Conservation (phyloP, 2,797 vertebrate species). For the Bovichtus variegatus region DNA sequence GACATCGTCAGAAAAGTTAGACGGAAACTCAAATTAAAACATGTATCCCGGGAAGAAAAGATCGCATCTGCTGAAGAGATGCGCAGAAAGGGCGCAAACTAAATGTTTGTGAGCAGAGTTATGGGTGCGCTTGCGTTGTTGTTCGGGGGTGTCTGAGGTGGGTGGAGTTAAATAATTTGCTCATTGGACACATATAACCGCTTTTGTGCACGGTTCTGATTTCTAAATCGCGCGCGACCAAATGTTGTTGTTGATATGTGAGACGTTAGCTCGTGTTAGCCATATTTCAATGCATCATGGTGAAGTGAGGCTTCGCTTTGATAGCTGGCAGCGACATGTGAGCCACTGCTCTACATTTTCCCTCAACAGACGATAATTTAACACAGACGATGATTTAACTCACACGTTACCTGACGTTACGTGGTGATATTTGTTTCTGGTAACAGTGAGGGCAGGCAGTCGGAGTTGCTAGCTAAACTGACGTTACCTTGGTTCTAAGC, state of each 20-base stretch:
- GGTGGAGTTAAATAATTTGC: not conserved
- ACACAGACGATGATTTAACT: not conserved
- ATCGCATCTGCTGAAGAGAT: not conserved
- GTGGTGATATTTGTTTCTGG: not conserved
- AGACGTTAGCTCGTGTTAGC: slow-evolving; percentile 33
- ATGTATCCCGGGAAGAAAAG: not conserved
- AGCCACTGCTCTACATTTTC: not conserved
- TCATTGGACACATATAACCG: not conserved
- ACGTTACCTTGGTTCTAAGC: not conserved
- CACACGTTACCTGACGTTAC: not conserved
- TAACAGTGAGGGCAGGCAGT: not conserved
- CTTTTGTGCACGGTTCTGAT: not conserved
- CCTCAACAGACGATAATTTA: not conserved
- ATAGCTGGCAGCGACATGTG: not conserved
- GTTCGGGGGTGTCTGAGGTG: not conserved
- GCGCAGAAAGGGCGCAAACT: not conserved
- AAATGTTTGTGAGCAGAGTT: not conserved
- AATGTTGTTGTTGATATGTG: slow-evolving; percentile 48
- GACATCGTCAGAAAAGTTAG: not conserved
- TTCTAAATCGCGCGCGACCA: accelerated
- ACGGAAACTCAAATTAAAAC: not conserved
- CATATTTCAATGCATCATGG: slow-evolving; percentile 3
- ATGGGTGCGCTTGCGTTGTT: slow-evolving; percentile 1
- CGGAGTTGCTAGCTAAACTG: slow-evolving; percentile 28
- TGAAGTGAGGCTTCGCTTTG: not conserved